These are phyloP conservation scores for Tetheella fluctuosa DNA, from an alignment of 2,888 invertebrate genomes.

Conservation along the genomic window DNA sequence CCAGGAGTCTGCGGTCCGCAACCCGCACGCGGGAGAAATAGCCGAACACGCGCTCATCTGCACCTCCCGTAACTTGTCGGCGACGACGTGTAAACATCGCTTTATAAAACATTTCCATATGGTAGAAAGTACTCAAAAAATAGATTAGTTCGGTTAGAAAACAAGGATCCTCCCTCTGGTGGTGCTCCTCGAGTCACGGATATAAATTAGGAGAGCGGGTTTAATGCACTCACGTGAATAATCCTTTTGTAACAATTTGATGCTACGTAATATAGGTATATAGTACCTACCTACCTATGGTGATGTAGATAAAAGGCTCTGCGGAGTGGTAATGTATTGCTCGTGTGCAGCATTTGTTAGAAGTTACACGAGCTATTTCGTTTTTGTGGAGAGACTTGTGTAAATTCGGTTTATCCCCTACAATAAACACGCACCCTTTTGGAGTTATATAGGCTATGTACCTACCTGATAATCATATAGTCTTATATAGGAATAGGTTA, in stretches of 20 bases:
- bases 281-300: conserved; percentile 32
- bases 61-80: not conserved
- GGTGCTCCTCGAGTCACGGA: conserved; percentile 37
- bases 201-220: conserved; percentile 59
- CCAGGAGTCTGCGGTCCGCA: conserved; percentile 40
- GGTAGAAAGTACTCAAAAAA: conserved; percentile 53
- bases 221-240: conserved; percentile 61
- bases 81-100: conserved; percentile 55
- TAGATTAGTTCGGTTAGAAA: conserved; percentile 45
- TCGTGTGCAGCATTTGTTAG: conserved; percentile 40
- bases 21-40: conserved; percentile 50
- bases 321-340: conserved; percentile 50
- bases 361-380: conserved; percentile 36
- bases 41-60: conserved; percentile 31
- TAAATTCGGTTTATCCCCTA: conserved; percentile 28
- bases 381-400: conserved; percentile 42
- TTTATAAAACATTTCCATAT: conserved; percentile 54
- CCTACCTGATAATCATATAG: not conserved
- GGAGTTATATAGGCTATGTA: not conserved
- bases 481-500: too few relatives aligned
- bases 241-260: conserved; percentile 63
- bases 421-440: conserved; percentile 32
- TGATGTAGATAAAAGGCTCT: conserved; percentile 50
- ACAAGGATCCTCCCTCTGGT: conserved; percentile 43
- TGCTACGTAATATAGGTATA: conserved; percentile 27